phyloP scores from a whole-genome alignment of 2,797 vertebrate species.

The Chloroceryle inda region DNA sequence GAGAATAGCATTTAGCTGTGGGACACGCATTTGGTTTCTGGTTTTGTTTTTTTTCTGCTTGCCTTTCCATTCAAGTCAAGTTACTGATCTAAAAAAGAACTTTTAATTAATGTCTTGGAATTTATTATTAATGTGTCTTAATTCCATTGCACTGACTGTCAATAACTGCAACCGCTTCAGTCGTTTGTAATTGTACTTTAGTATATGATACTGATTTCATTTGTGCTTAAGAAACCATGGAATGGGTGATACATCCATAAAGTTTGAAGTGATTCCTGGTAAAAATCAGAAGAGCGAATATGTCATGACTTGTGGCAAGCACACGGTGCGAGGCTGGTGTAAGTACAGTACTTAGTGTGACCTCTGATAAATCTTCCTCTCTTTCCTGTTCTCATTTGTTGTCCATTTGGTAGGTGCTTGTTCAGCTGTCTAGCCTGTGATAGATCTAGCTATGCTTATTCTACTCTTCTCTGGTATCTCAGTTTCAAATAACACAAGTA shows the following conservation, averaged over 20 bases:
- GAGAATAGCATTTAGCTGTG: not conserved
- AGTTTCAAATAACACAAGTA: not conserved
- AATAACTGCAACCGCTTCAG: not conserved
- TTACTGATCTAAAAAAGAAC: not conserved
- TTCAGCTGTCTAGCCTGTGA: not conserved
- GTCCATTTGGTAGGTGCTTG: not conserved
- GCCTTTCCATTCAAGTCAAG: not conserved
- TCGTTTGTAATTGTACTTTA: not conserved
- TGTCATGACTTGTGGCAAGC: conserved; percentile 98
- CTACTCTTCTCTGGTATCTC: not conserved
- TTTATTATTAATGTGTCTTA: not conserved
- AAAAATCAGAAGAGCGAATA: conserved; percentile 99
- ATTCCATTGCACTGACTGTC: not conserved
- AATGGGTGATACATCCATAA: conserved; percentile 99
- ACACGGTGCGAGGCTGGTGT: conserved; percentile 98
- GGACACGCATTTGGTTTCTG: too few relatives aligned
- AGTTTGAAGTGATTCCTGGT: conserved; percentile 99
- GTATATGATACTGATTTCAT: not conserved
- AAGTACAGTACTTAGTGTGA: conserved; percentile 78
- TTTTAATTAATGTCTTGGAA: not conserved
- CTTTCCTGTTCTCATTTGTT: not conserved
- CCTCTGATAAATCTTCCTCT: not conserved
- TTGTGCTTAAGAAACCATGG: conserved; percentile 93
- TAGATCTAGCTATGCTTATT: not conserved
- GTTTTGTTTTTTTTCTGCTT: not conserved